Base-by-base conservation (phyloP, 2,888 invertebrate species). In the Aporophyla lueneburgensis region DNA sequence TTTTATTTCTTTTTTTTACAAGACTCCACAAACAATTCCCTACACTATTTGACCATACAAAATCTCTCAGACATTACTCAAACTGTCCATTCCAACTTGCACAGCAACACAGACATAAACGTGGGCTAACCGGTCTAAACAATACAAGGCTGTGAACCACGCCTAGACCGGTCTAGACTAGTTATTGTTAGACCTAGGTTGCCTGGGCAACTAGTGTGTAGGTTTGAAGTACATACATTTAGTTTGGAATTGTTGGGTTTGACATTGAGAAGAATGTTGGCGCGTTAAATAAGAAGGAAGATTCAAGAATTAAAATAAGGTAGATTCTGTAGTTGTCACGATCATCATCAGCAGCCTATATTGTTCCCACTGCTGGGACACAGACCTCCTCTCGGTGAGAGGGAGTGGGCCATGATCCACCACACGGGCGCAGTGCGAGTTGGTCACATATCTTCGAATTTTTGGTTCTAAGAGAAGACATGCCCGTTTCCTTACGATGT, bases 71-170 rank as follows among this genome's bases (percentile, higher is more conserved):
- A 9, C 12, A 65, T 43, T 58, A n/a, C 0, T 3, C n/a, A 46
- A 82, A 83, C 1, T 5, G 0, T 3, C 27, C 0, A 53, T 62
- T 75, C 21, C 5, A 12, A 54, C 12, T 63, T 73, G 54, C 49
- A 73, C 71, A 19, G 71, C 33, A 58, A 61, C 86, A 59, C 12
- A 62, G 14, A 71, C 14, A 63, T 40, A 43, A 24, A 59, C 9
- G 82, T 76, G 40, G 71, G 71, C 46, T 1, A 62, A 85, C 82
- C 65, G n/a, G 86, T 81, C 6, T 0, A 9, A 43, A 76, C 70
- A 80, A 81, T 59, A 85, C 82, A 82, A 85, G 85, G 76, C 82
- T 81, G 65, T 21, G n/a, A n/a, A 76, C 82, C 82, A 82, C 82
- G 82, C 82, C 82, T 85, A 81, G 82, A 76, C 82, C 0, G 81